These are phyloP conservation scores for Eristalis arbustorum DNA, from an alignment of 2,888 invertebrate species.

Conservation along the genomic window DNA sequence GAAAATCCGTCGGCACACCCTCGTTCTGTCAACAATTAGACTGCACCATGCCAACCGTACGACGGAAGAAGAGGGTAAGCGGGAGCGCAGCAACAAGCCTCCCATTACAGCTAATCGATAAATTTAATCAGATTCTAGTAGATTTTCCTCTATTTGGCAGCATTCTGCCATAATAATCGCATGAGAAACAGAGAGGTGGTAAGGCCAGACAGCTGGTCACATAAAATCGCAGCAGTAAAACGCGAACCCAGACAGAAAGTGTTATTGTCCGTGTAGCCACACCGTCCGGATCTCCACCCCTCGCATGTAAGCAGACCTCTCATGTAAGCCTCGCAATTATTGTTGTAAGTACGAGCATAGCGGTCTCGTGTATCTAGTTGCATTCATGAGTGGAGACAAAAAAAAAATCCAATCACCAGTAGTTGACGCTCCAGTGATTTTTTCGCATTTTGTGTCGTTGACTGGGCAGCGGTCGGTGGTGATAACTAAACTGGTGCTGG, in stretches of 20 bases:
- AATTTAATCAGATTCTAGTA: constrained; percentile 59
- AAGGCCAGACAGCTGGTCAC: neutral
- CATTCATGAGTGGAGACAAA: neutral
- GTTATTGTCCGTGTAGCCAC: neutral
- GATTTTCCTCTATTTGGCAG: constrained; percentile 54
- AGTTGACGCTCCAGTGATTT: constrained; percentile 38
- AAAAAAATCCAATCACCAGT: constrained; percentile 33
- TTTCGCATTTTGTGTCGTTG: neutral
- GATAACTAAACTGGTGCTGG: neutral
- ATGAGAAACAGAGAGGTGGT: neutral
- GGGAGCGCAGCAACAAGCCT: neutral
- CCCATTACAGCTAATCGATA: constrained; percentile 42
- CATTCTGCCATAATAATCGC: constrained; percentile 38
- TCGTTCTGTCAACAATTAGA: constrained; percentile 43
- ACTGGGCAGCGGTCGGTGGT: neutral
- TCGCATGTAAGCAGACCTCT: neutral
- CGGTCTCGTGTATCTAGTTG: neutral
- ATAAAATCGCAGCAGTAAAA: neutral
- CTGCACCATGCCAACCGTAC: constrained; percentile 1
- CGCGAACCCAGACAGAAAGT: constrained; percentile 7
- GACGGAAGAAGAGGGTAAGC: no score
- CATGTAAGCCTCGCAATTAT: constrained; percentile 36
- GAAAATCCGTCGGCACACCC: constrained; percentile 64
- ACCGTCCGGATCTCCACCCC: neutral
- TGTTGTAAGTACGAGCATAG: constrained; percentile 18